These are phyloP conservation scores for Antheraea assamensis DNA, from an alignment of 2,888 invertebrate species.

Conservation along the genomic window DNA sequence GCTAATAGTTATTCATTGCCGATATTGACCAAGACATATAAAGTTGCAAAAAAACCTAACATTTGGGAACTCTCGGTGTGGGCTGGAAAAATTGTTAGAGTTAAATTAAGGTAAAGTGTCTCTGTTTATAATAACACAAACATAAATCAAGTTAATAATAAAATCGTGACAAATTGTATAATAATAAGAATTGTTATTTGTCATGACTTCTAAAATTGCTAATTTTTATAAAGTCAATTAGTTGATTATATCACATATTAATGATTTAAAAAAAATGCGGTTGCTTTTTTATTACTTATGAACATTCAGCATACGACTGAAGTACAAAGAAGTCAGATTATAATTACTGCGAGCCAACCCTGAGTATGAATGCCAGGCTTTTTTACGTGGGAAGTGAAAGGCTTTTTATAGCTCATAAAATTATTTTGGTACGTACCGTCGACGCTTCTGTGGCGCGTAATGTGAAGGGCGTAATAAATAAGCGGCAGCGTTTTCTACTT, in stretches of 20 bases:
- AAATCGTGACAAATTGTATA: too few species aligned
- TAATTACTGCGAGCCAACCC: slow-evolving; percentile 32
- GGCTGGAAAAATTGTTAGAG: too few species aligned
- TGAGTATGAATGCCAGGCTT: slow-evolving; percentile 34
- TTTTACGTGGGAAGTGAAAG: slow-evolving; percentile 61
- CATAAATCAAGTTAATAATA: too few species aligned
- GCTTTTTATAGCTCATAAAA: slow-evolving; percentile 69
- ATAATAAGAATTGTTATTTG: neutral
- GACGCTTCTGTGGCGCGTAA: slow-evolving; percentile 40
- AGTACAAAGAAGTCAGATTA: slow-evolving; percentile 22
- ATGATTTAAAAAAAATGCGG: neutral
- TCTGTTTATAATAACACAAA: too few species aligned
- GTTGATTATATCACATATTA: neutral
- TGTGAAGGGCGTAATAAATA: slow-evolving; percentile 23
- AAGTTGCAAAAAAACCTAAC: too few species aligned
- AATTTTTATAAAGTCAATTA: neutral
- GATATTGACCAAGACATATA: too few species aligned
- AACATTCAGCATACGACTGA: slow-evolving; percentile 26
- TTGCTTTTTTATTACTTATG: neutral
- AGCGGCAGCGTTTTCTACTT: slow-evolving; percentile 23
- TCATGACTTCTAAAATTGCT: neutral
- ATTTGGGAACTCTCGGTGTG: too few species aligned
- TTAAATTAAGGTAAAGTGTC: too few species aligned
- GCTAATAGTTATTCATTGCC: too few species aligned
- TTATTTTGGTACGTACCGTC: slow-evolving; percentile 61